These are phyloP conservation scores for Pammene aurita DNA, from an alignment of 2,888 invertebrate species.

Conservation along the genomic window DNA sequence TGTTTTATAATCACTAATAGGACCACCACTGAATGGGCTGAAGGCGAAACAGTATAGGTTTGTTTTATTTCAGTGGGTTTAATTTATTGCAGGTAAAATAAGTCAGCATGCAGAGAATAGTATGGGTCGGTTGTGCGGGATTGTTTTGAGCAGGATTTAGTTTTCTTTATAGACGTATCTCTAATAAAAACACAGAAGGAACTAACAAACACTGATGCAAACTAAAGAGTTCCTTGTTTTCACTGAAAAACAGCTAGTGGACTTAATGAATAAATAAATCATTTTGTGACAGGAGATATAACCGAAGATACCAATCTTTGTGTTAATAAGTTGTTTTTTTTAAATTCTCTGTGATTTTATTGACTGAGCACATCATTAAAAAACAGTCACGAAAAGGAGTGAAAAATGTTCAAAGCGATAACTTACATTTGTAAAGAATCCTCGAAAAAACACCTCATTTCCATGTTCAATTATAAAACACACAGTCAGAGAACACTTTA, in stretches of 20 bases:
- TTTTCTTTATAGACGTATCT: too few species aligned
- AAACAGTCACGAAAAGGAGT: background rate
- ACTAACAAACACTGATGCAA: background rate
- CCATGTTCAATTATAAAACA: background rate
- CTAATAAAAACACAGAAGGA: background rate
- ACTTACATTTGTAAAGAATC: conserved; percentile 3
- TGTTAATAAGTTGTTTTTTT: background rate
- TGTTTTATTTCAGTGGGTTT: too few species aligned
- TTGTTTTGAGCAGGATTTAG: too few species aligned
- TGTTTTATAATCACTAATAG: too few species aligned
- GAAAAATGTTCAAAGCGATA: background rate
- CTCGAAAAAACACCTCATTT: background rate
- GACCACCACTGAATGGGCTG: too few species aligned
- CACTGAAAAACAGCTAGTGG: conserved; percentile 4
- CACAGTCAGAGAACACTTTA: background rate
- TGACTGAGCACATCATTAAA: background rate
- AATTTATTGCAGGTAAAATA: too few species aligned
- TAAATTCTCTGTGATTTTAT: background rate
- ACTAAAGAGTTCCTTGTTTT: conserved; percentile 13
- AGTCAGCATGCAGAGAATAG: too few species aligned
- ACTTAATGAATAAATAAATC: conserved; percentile 4
- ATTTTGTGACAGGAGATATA: background rate
- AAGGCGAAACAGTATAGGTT: too few species aligned
- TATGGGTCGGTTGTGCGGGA: too few species aligned
- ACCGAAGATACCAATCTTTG: too few species aligned